phyloP scores from a whole-genome alignment of 2,888 invertebrate species.

The Apomyelois bistriatella region DNA sequence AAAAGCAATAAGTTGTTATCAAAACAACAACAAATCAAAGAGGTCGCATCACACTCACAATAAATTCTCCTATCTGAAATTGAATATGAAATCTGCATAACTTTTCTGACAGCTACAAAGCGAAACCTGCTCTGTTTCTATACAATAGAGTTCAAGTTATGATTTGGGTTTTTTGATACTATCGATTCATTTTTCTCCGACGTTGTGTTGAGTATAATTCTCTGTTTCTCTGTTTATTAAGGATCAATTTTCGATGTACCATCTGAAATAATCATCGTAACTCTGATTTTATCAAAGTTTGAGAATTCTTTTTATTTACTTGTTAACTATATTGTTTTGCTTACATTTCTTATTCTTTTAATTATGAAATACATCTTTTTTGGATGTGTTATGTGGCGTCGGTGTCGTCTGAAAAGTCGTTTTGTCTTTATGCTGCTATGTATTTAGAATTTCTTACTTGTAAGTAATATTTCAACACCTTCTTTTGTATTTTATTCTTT shows the following conservation, averaged over 20 bases:
- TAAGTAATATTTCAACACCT: too few species aligned
- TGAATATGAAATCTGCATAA: slow-evolving; percentile 34
- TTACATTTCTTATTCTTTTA: too few species aligned
- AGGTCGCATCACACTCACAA: slow-evolving; percentile 21
- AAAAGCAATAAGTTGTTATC: slow-evolving; percentile 16
- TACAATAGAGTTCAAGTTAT: background rate
- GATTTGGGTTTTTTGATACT: background rate
- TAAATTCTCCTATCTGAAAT: slow-evolving; percentile 35
- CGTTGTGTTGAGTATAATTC: slow-evolving; percentile 1
- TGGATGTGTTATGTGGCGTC: too few species aligned
- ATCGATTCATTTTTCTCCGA: background rate
- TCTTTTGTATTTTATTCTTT: too few species aligned
- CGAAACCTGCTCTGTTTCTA: slow-evolving; percentile 1
- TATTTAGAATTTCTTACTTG: too few species aligned
- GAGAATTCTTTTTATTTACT: background rate
- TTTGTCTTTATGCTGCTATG: too few species aligned
- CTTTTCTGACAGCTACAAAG: background rate
- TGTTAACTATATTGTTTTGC: too few species aligned
- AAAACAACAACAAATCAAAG: slow-evolving; percentile 20
- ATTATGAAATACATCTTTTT: too few species aligned
- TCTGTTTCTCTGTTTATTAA: background rate
- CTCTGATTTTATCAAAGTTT: background rate
- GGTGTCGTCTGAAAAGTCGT: too few species aligned
- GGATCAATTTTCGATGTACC: background rate
- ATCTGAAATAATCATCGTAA: background rate